A percentile compares a stretch with the other conserved stretches of the same genome.
phyloP scores from a whole-genome alignment of 2,113 vertebrate genomes.

The Ancistrus triradiatus region DNA sequence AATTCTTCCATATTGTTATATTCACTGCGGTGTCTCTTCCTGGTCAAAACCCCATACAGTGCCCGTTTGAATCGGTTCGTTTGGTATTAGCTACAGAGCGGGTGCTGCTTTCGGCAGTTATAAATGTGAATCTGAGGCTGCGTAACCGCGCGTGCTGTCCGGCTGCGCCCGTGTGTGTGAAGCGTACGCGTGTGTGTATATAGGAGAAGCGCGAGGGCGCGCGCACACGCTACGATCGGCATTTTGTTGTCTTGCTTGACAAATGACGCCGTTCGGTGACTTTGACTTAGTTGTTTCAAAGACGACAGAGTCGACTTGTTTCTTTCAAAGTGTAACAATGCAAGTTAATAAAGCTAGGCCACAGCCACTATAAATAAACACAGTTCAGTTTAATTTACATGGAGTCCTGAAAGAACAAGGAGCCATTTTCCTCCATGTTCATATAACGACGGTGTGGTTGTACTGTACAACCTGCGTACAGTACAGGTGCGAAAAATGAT shows the following conservation, averaged over 20 bases:
- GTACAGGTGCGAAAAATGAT: too few species aligned
- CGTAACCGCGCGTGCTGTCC: background rate
- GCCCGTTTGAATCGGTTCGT: background rate
- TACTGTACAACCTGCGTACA: background rate
- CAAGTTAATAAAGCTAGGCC: too few species aligned
- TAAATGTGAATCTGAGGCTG: slow-evolving; percentile 7
- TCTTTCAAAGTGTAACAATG: background rate
- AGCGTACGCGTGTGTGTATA: slow-evolving; percentile 8
- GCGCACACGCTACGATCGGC: slow-evolving; percentile 44
- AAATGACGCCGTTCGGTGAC: slow-evolving; percentile 13
- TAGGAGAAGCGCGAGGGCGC: slow-evolving; percentile 1
- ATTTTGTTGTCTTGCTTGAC: slow-evolving; percentile 48
- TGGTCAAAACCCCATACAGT: background rate
- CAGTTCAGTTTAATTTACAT: slow-evolving; percentile 3
- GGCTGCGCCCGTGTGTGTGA: background rate
- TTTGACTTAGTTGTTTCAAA: background rate
- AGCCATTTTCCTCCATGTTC: slow-evolving; percentile 21
- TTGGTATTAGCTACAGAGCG: slow-evolving; percentile 13
- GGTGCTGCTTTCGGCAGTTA: too few species aligned
- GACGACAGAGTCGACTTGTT: background rate
- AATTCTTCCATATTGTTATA: slow-evolving; percentile 23
- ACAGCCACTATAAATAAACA: too few species aligned
- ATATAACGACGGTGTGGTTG: background rate
- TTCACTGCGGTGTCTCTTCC: slow-evolving; percentile 37
- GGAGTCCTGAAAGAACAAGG: slow-evolving; percentile 26